phyloP scores from a whole-genome alignment of 2,113 vertebrate genomes.

The Balaeniceps rex region DNA sequence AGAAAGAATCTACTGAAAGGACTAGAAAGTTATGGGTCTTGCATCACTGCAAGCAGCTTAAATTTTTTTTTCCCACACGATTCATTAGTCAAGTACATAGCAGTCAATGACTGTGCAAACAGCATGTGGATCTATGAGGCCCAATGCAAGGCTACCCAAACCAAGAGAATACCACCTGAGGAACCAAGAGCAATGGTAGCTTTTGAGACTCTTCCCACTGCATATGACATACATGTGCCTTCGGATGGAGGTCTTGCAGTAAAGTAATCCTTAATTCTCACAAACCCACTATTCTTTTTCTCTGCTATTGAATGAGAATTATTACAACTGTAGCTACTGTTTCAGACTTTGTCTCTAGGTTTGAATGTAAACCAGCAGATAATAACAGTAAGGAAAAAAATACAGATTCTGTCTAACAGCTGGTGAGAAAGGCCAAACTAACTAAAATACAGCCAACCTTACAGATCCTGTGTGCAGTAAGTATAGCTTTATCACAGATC shows the following conservation, averaged over 20 bases:
- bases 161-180: not conserved
- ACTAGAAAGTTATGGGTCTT: not conserved
- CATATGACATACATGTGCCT: not conserved
- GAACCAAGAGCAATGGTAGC: not conserved
- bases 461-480: not conserved
- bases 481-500: not conserved
- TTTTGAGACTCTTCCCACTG: not conserved
- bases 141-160: not conserved
- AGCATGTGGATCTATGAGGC: not conserved
- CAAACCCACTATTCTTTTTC: not conserved
- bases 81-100: not conserved
- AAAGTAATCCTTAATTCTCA: not conserved
- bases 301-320: not conserved
- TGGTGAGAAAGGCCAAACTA: not conserved
- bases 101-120: not conserved
- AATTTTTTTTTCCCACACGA: rapidly evolving
- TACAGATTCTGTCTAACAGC: not conserved
- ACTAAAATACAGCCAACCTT: not conserved
- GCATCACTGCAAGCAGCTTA: not conserved
- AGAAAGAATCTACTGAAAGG: not conserved
- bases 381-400: not conserved
- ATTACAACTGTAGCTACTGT: not conserved
- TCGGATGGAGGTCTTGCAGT: not conserved
- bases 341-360: not conserved
- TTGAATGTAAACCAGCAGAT: not conserved